A percentile compares a stretch with the other conserved stretches of the same genome.
Evolutionary conservation across 2,888 invertebrate species (phyloP).

Genomic region (Noctua fimbriata): DNA sequence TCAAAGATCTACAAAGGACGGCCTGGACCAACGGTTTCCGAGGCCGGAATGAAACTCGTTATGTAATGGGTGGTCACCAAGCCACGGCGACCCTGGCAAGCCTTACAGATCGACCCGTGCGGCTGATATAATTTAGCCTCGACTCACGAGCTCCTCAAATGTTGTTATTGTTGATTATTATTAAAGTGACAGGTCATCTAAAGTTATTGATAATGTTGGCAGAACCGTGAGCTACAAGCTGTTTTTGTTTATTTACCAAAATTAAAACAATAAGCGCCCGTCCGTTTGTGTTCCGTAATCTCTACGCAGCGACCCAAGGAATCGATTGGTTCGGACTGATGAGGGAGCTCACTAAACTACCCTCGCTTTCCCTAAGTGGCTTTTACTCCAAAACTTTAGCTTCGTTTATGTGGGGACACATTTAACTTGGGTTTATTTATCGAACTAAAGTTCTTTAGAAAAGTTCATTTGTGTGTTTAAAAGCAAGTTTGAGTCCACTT

Average conservation of each 20-base stretch:
- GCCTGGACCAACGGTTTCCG: not conserved
- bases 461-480: slow-evolving; percentile 61
- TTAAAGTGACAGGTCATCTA: slow-evolving; percentile 19
- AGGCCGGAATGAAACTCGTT: not conserved
- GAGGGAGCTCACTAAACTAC: slow-evolving; percentile 46
- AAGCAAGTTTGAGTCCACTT: slow-evolving; percentile 46
- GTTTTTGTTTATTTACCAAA: slow-evolving; percentile 11
- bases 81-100: not conserved
- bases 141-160: not conserved
- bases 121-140: not conserved
- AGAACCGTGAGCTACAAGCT: not conserved
- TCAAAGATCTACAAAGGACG: not conserved
- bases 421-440: slow-evolving; percentile 64
- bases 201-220: slow-evolving; percentile 34
- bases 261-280: slow-evolving; percentile 12
- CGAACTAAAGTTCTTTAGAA: slow-evolving; percentile 58
- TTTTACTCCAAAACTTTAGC: slow-evolving; percentile 61
- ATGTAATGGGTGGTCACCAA: not conserved
- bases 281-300: slow-evolving; percentile 27
- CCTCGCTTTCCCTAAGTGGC: slow-evolving; percentile 55
- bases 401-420: slow-evolving; percentile 49
- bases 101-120: not conserved
- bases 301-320: slow-evolving; percentile 29
- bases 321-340: slow-evolving; percentile 55
- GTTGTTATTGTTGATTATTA: slow-evolving; percentile 37